Evolutionary conservation across 2,113 vertebrate species (phyloP), one percentile per base, ranked within the genome.

Genomic region (Sphyrna mokarran): DNA sequence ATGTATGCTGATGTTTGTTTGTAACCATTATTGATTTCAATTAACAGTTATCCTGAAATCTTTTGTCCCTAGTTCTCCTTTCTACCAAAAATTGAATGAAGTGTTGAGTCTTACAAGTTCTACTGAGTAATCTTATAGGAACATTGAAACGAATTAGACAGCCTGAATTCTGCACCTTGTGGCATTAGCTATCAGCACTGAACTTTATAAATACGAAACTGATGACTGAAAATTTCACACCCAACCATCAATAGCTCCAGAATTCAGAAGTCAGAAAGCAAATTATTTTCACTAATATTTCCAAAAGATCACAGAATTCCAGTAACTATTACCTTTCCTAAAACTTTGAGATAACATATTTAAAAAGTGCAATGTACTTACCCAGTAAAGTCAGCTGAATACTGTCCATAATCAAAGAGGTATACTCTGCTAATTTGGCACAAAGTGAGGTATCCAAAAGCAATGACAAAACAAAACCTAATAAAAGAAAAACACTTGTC

Each of bases 321-420:
- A 93, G 16, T 37, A 66, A 9, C 68, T 3, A n/a, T 3, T 63
- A 22, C 33, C 33, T 40, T 93, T 16, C 54, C 61, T 37, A 18
- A 93, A 66, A 93, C n/a, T 37, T 63, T 26, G 48, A 54, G 37
- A 72, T 72, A 33, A 5, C 23, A 72, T 18, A 72, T 72, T 95
- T 29, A 72, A 40, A 13, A 69, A 70, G 66, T 48, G 40, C 16
- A 70, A 72, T 96, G 14, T 96, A 95, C 99, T 99, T 98, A 99
- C 99, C 99, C 99, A 96, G 99, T 99, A 97, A 99, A 99, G 97
- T 99, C 99, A 96, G 99, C 98, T 86, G 99, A 99, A 97, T 99
- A 99, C 97, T 99, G 99, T 97, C 99, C 99, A 80, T 99, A 99
- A 97, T 99, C 99, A 96, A 99, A 99, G 96, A 99, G 98, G 96